Evolutionary conservation across 1,140 invertebrate species (phyloP).

Genomic region (Drosophila fuyamai): DNA sequence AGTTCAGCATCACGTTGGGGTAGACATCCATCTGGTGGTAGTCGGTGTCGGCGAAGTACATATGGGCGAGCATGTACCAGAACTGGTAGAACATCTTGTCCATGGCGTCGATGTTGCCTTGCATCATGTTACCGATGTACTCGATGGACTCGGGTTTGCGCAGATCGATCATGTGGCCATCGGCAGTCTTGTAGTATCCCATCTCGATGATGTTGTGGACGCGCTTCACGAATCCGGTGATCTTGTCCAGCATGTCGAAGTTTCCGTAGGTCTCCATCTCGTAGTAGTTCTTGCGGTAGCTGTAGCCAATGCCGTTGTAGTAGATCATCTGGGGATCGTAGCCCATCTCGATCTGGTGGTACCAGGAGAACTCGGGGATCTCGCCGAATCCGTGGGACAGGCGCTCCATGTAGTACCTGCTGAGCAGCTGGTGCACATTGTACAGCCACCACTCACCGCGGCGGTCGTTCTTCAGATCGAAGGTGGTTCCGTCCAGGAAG

Average conservation of each 20-base stretch:
- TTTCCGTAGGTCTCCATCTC: conserved; percentile 87
- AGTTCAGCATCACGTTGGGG: conserved; percentile 86
- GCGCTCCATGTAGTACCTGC: conserved; percentile 89
- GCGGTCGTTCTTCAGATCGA: conserved; percentile 4
- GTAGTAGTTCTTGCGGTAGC: conserved; percentile 70
- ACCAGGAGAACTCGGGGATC: conserved; percentile 86
- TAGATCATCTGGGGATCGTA: conserved; percentile 14
- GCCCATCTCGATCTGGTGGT: conserved; percentile 82
- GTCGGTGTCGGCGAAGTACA: conserved; percentile 73
- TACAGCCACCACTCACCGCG: conserved; percentile 11
- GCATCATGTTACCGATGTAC: conserved; percentile 7
- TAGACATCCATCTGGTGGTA: conserved; percentile 75
- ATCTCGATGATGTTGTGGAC: conserved; percentile 88
- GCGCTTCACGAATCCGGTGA: conserved; percentile 87
- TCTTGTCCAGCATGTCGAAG: conserved; percentile 85
- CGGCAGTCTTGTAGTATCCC: conserved; percentile 86
- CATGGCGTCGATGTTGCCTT: conserved; percentile 10
- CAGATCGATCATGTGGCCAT: conserved; percentile 84
- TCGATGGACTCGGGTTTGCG: conserved; percentile 85
- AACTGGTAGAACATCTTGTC: conserved; percentile 82
- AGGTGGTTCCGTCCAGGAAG: conserved; percentile 10
- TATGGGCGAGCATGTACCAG: conserved; percentile 78
- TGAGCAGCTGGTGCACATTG: conserved; percentile 82
- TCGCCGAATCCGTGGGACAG: conserved; percentile 87
- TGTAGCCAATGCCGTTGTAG: conserved; percentile 14